Base-by-base conservation (phyloP, 2,113 vertebrate species). In the Ondatra zibethicus region DNA sequence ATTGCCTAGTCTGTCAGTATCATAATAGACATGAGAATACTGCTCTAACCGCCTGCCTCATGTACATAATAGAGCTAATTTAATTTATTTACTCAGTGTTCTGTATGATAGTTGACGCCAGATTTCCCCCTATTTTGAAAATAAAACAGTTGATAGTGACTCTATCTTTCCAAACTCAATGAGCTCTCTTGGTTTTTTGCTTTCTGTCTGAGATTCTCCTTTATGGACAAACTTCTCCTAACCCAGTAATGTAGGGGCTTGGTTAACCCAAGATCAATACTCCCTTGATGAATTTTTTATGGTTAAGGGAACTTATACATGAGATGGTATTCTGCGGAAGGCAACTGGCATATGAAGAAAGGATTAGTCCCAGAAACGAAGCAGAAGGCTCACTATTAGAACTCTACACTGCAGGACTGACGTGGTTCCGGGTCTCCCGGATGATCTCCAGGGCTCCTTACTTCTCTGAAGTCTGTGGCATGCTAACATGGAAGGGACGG, bases 71-170 rank as follows among this genome's bases (percentile, higher is more conserved):
- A 52, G 80, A n/a, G 72, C 5, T 50, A 39, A 95, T 96, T 97
- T 95, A 93, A 84, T 97, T 95, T 97, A 77, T 97, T 96, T 97
- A 58, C n/a, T 96, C 0, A 0, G 65, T 90, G 80, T 66, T 76
- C 42, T 91, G 31, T 72, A 78, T 50, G 31, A 17, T 88, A 96
- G 94, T 66, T 84, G 13, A 33, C 95, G 72, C 77, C 77, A 97
- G 93, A 86, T 92, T 92, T 89, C 93, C 55, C 82, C 61, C 91
- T 52, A 84, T 90, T 93, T 96, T 89, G 96, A 94, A 97, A 95
- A 55, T 96, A 80, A 97, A 97, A 94, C 80, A 91, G 58, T 87
- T 58, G 42, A 63, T 89, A 68, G 97, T 84, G 92, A 92, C 23
- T 68, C 5, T 88, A 61, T 93, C 96, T 96, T 93, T 52, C 50